phyloP scores from a whole-genome alignment of 2,113 vertebrate species.

The Hiodon alosoides region DNA sequence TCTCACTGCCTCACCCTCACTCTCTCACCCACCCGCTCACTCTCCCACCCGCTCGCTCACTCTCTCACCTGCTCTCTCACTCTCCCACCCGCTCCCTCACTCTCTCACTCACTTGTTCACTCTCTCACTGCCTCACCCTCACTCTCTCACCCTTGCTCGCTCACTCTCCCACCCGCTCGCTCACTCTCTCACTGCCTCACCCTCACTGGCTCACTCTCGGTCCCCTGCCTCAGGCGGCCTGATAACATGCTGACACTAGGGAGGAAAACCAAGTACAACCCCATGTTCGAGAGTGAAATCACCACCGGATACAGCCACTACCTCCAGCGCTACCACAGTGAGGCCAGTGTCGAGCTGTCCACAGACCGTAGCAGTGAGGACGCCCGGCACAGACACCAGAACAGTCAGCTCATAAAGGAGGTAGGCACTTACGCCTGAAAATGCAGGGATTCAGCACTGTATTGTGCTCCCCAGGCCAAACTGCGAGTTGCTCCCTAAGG shows the following conservation, averaged over 20 bases:
- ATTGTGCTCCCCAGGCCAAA: too few relatives aligned
- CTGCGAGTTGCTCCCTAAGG: too few relatives aligned
- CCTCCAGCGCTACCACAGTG: constrained; percentile 64
- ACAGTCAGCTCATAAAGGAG: constrained; percentile 73
- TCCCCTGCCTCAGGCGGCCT: constrained; percentile 49
- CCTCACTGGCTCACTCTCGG: neutral
- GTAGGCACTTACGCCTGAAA: constrained; percentile 43
- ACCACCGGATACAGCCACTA: constrained; percentile 59
- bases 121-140: too few relatives aligned
- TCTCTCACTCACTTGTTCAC: too few relatives aligned
- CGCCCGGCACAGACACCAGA: constrained; percentile 72
- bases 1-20: too few relatives aligned
- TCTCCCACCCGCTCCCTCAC: too few relatives aligned
- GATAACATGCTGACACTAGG: constrained; percentile 72
- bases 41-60: neutral
- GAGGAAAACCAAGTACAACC: constrained; percentile 73
- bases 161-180: too few relatives aligned
- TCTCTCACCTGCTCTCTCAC: too few relatives aligned
- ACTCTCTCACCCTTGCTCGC: too few relatives aligned
- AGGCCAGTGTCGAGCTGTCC: constrained; percentile 55
- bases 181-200: neutral
- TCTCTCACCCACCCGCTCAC: too few relatives aligned
- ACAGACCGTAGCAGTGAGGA: constrained; percentile 70
- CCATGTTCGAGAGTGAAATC: constrained; percentile 67
- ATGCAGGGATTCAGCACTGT: too few relatives aligned